Percentiles rank a stretch among this genome's conserved stretches.
Evolutionary conservation across 2,888 invertebrate species (phyloP).

Genomic region (Tuta absoluta): DNA sequence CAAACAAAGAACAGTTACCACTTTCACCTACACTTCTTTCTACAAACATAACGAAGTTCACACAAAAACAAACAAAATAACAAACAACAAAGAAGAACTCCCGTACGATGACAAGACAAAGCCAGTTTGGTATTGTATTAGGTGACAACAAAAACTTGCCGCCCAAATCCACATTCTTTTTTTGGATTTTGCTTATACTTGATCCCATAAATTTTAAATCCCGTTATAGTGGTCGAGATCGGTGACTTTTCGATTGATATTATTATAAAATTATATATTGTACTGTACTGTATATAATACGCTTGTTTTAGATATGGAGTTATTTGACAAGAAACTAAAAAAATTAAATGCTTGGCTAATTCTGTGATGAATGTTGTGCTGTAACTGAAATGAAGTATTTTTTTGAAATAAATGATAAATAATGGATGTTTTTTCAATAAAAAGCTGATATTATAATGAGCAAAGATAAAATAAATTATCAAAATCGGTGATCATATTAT

Average conservation of each 20-base stretch:
- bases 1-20: conserved; percentile 16
- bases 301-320: no score
- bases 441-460: no score
- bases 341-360: no score
- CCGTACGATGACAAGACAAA: conserved; percentile 20
- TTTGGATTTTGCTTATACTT: conserved; percentile 47
- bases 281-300: conserved; percentile 28
- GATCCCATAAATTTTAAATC: conserved; percentile 56
- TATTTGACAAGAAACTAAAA: no score
- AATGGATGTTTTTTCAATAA: no score
- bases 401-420: no score
- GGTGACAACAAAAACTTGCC: conserved; percentile 23
- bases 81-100: conserved; percentile 17
- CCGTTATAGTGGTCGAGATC: conserved; percentile 58
- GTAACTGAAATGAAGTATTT: no score
- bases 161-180: conserved; percentile 27
- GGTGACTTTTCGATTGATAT: conserved; percentile 38
- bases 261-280: conserved; percentile 55
- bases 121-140: conserved; percentile 22
- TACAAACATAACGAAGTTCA: conserved; percentile 7
- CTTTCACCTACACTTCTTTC: conserved; percentile 15
- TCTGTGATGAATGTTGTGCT: no score
- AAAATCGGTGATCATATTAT: no score
- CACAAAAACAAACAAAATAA: conserved; percentile 1
- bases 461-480: no score